Base-by-base conservation (phyloP, 2,113 vertebrate genomes). In the Dinomys branickii region DNA sequence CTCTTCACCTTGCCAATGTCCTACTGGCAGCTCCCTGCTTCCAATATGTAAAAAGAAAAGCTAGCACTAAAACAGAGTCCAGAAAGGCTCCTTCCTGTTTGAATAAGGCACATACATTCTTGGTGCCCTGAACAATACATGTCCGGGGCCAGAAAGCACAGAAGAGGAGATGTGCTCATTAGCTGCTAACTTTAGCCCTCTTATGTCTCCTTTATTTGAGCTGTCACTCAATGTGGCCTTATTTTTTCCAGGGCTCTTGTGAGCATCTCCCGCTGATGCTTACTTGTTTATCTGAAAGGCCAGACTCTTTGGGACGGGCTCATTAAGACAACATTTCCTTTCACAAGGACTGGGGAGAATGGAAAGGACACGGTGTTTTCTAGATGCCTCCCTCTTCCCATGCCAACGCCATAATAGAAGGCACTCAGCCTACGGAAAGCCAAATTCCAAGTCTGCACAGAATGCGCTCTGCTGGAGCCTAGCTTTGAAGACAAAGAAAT, bases 221-320 rank as follows among this genome's bases (percentile, higher is more conserved):
- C 54, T 83, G 77, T 90, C 95, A 96, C 44, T 97, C 85, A 94
- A 30, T 13, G 30, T 95, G 93, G 90, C 90, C 95, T 95, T 93
- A 47, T 96, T 97, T 93, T 91, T n/a, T 17, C 33, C 59, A 59
- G 58, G 80, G 56, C 77, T 85, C 65, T 93, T 87, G 52, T 67
- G 93, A 82, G 16, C 85, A 4, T 69, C 87, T 92, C 93, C 96
- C 67, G 71, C 93, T 88, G 97, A 41, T 75, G 83, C 38, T 65
- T 96, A 91, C 94, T 97, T 98, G 96, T 97, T 96, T 95, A 92
- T 97, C 77, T 94, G 58, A 97, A 97, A 97, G 90, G 90, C 87
- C 90, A 94, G 82, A n/a, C 85, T 97, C 92, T 82, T 77, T 88
- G 93, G 63, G 92, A 67, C 50, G 50, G 95, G 35, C 88, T 97